Conservation (phyloP, 2,113 vertebrate species). For the Dolichotis patagonum region DNA sequence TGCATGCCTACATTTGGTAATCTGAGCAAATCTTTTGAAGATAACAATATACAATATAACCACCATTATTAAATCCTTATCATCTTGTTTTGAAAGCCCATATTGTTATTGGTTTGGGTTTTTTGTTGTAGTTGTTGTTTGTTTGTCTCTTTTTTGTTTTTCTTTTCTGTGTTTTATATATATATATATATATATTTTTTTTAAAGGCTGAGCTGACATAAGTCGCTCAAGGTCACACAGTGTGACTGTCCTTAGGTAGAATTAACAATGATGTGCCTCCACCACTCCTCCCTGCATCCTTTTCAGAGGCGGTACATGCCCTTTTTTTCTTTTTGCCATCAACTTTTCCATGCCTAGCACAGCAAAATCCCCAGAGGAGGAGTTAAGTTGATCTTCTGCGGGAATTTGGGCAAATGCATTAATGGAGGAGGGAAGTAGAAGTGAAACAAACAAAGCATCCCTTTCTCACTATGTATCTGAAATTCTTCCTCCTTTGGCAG, state of each 20-base stretch:
- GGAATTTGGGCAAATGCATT: background rate
- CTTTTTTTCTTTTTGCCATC: background rate
- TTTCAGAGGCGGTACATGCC: rapidly evolving
- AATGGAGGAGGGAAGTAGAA: background rate
- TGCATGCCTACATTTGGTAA: too few species aligned
- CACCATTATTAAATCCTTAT: too few species aligned
- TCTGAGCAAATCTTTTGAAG: too few species aligned
- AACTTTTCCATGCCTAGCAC: background rate
- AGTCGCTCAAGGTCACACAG: background rate
- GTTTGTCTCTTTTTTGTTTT: too few species aligned
- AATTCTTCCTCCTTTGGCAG: background rate
- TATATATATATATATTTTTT: too few species aligned
- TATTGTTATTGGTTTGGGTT: too few species aligned
- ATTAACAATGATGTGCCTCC: background rate
- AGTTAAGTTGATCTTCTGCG: background rate
- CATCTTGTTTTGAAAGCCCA: too few species aligned
- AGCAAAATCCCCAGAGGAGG: background rate
- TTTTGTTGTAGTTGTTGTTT: too few species aligned
- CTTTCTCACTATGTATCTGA: background rate
- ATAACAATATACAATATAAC: too few species aligned
- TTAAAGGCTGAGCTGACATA: background rate
- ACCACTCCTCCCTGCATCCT: background rate
- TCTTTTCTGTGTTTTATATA: too few species aligned
- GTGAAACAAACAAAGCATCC: background rate
- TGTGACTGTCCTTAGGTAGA: background rate